Base-by-base conservation (phyloP, 2,888 invertebrate species). In the Tribolium freemani region DNA sequence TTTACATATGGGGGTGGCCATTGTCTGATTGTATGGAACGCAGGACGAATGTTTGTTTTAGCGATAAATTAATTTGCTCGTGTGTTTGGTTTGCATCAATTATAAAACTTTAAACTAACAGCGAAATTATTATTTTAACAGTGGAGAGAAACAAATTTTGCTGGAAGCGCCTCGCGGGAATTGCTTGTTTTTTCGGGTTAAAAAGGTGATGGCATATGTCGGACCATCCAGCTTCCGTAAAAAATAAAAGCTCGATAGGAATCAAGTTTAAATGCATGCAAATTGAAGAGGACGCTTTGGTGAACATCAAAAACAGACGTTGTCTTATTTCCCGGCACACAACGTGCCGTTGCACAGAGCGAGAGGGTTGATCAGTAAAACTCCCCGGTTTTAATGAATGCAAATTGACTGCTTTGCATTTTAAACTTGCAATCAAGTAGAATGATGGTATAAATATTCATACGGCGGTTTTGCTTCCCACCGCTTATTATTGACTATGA, bases 371-470 rank as follows among this genome's bases (percentile, higher is more conserved):
- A 70, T 72, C 26, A 26, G 69, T 69, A 73, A 73, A 73, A 73
- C 73, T 73, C 61, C 72, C 77, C 70, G 67, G 69, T 80, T 80
- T 80, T 83, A 84, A 85, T 83, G 83, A 84, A 85, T 85, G 85
- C 81, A 85, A 84, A 85, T 85, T 85, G 84, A 82, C 84, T 85
- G 83, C 83, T 85, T 85, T 85, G 84, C 85, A 85, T 85, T 85
- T 85, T 84, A 84, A 85, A 85, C 82, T 85, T 82, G 85, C 84
- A 84, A 84, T 85, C 84, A 85, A 84, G 81, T 81, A 84, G 80
- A 84, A 84, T 82, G 82, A 82, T 79, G 82, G 73, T 81, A 85
- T 85, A 84, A 85, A 86, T 86, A 86, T 86, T 86, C 85, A 86
- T 85, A 81, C 67, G 46, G 71, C 63, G 72, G 75, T 69, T 69